A percentile compares a stretch with the other conserved stretches of the same genome.
Conservation (phyloP, 2,888 invertebrate species). For the Gryllus longicercus region DNA sequence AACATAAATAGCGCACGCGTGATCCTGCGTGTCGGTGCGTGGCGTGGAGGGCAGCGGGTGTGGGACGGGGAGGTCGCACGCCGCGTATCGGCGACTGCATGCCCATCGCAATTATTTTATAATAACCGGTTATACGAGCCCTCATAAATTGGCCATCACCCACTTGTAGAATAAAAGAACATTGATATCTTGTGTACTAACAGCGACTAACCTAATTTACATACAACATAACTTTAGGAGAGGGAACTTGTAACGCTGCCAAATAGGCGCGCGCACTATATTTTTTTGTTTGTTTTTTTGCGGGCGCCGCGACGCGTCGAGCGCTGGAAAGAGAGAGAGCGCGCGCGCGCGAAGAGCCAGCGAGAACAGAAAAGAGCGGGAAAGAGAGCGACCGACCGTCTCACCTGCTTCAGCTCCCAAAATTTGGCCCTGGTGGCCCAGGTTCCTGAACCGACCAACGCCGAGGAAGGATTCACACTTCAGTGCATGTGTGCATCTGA, state of each 20-base stretch:
- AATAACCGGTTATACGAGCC: slow-evolving; percentile 17
- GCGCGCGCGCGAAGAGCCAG: too few species aligned
- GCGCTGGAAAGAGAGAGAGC: too few species aligned
- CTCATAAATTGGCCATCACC: slow-evolving; percentile 17
- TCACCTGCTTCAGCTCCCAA: too few species aligned
- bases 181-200: slow-evolving; percentile 17
- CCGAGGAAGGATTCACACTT: too few species aligned
- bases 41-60: not conserved
- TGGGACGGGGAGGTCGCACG: not conserved
- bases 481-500: too few species aligned
- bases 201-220: slow-evolving; percentile 1
- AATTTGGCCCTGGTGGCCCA: too few species aligned
- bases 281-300: too few species aligned
- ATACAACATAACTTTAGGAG: slow-evolving; percentile 11
- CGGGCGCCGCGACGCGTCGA: too few species aligned
- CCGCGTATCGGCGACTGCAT: not conserved
- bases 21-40: not conserved
- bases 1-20: slow-evolving; percentile 5
- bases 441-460: too few species aligned
- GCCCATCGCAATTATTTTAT: not conserved
- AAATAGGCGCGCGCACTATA: not conserved
- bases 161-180: not conserved
- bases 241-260: not conserved
- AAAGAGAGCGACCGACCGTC: too few species aligned
- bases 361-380: too few species aligned